A percentile compares a stretch with the other conserved stretches of the same genome.
Evolutionary conservation across 2,113 vertebrate genomes (phyloP).

Genomic region (Dicaeum eximium): DNA sequence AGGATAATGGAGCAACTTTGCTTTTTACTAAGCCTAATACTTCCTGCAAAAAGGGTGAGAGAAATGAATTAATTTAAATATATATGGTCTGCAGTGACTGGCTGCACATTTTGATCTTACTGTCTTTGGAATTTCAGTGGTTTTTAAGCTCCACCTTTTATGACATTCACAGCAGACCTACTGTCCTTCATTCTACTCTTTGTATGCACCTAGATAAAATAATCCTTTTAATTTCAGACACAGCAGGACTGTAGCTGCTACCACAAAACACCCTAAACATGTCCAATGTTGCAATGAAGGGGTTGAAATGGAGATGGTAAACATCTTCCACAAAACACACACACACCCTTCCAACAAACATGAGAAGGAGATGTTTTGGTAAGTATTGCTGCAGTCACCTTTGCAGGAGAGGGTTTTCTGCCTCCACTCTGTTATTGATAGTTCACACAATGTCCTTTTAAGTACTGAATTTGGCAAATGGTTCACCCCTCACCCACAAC

Average conservation of each 20-base stretch:
- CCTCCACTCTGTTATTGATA: background rate
- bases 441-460: background rate
- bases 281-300: background rate
- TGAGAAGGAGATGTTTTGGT: background rate
- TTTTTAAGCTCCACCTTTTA: background rate
- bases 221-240: background rate
- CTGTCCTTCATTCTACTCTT: background rate
- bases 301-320: background rate
- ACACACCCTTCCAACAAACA: background rate
- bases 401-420: background rate
- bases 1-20: background rate
- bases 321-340: background rate
- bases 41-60: background rate
- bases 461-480: background rate
- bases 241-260: background rate
- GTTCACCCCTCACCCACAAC: background rate
- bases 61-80: background rate
- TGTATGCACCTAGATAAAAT: background rate
- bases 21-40: background rate
- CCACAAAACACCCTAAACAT: background rate
- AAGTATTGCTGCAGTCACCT: background rate
- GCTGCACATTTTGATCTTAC: background rate
- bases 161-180: background rate
- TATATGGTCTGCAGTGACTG: rapidly evolving
- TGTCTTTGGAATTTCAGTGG: background rate